Conservation (phyloP, 2,113 vertebrate genomes). For the Sapayoa aenigma region DNA sequence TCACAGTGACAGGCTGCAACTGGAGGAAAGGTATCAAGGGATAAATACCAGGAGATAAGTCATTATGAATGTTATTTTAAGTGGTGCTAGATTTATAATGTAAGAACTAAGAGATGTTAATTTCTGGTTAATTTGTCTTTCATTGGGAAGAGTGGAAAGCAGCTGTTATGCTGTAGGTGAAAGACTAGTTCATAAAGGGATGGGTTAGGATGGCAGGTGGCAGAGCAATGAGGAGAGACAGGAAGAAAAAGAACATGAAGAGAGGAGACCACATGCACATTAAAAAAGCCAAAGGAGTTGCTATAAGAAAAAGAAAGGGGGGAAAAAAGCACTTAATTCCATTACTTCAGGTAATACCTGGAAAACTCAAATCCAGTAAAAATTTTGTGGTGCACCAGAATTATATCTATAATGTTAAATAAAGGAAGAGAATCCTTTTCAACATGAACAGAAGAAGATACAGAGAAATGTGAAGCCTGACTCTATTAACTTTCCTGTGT, state of each 20-base stretch:
- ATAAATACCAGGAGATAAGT: not conserved
- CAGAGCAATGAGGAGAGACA: not conserved
- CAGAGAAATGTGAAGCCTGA: not conserved
- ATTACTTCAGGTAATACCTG: not conserved
- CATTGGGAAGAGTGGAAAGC: not conserved
- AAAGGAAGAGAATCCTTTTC: not conserved
- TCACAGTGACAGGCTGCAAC: not conserved
- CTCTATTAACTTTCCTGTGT: not conserved
- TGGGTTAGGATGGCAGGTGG: not conserved
- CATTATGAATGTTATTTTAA: not conserved
- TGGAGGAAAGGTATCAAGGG: not conserved
- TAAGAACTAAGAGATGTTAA: not conserved
- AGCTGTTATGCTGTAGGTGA: not conserved
- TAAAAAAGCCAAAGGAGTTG: not conserved
- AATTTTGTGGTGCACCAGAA: not conserved
- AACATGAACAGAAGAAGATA: not conserved
- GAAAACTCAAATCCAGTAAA: not conserved
- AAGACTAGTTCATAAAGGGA: not conserved
- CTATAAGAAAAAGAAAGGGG: not conserved
- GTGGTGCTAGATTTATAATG: not conserved
- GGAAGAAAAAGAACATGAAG: slow-evolving; percentile 2
- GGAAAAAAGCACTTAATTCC: not conserved
- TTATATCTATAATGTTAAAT: not conserved
- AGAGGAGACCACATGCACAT: not conserved
- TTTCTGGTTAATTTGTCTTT: not conserved